Base-by-base conservation (phyloP, 2,888 invertebrate species). In the Halictus quadricinctus region DNA sequence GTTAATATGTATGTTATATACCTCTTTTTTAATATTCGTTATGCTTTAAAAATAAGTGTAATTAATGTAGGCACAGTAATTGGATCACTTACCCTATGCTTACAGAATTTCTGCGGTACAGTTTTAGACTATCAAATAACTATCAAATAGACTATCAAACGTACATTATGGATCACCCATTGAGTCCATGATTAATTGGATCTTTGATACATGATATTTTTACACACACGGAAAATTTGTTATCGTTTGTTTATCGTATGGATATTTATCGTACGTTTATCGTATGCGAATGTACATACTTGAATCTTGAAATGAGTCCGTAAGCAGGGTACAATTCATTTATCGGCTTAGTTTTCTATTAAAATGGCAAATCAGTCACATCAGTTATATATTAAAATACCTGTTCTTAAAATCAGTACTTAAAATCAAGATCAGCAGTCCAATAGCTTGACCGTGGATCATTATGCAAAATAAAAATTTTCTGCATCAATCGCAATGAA, bases 321-420 rank as follows among this genome's bases (percentile, higher is more conserved):
- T n/a, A n/a, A n/a, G 10, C n/a, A 58, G n/a, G 54, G 10, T 21
- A 7, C 0, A 8, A 21, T 21, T 7, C 8, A 54, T 21, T 54
- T 8, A 2, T 8, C 0, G 8, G 3, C 13, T 60, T 1, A 12
- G 13, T 1, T 6, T 0, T 60, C 25, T 60, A 1, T 1, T 1
- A 60, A n/a, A 21, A 1, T 58, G n/a, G 12, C n/a, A n/a, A 25
- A 5, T 58, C 4, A 13, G 1, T 25, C 29, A 29, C 29, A 29
- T 29, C 29, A 29, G 29, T 29, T 29, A 29, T 29, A 29, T 29
- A 2, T 29, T 2, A 2, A 29, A 29, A 1, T 1, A 29, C 29
- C 29, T 29, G 29, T 29, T 0, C 2, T 29, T 29, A 29, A 29
- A 29, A 2, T 29, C 29, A 29, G 29, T 29, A 1, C 29, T 29